These are phyloP conservation scores for Eupithecia dodoneata DNA, from an alignment of 2,888 invertebrate species.

Conservation along the genomic window DNA sequence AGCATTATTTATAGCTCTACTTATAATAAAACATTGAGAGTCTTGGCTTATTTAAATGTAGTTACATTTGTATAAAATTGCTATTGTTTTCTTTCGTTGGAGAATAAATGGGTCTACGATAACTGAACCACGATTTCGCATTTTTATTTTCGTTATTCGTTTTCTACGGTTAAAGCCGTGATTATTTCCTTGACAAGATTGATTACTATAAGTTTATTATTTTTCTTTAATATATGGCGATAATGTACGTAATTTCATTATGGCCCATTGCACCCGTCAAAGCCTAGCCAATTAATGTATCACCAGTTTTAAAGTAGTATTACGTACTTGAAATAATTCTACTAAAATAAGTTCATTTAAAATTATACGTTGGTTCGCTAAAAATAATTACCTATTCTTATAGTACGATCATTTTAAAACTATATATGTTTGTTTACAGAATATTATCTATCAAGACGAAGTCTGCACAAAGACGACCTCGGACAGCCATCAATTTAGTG, in stretches of 20 bases:
- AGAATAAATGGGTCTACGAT: conserved; percentile 61
- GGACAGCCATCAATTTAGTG: conserved; percentile 58
- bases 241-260: conserved; percentile 14
- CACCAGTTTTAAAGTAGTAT: background rate
- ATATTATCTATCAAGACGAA: conserved; percentile 15
- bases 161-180: conserved; percentile 60
- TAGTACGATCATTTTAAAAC: background rate
- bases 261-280: background rate
- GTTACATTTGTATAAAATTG: conserved; percentile 61
- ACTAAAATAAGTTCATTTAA: background rate
- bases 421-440: background rate
- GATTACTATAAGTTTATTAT: conserved; percentile 50
- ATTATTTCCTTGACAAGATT: conserved; percentile 57
- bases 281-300: background rate
- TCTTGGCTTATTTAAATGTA: conserved; percentile 68
- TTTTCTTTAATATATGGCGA: conserved; percentile 26
- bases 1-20: conserved; percentile 72
- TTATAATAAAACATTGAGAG: conserved; percentile 70
- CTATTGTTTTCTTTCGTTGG: conserved; percentile 70
- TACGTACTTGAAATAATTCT: background rate
- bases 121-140: conserved; percentile 65
- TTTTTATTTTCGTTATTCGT: conserved; percentile 65
- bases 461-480: conserved; percentile 66
- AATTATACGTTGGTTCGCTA: no score
- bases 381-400: background rate